These are phyloP conservation scores for Erpornis zantholeuca DNA, from an alignment of 2,113 vertebrate genomes.

Conservation along the genomic window DNA sequence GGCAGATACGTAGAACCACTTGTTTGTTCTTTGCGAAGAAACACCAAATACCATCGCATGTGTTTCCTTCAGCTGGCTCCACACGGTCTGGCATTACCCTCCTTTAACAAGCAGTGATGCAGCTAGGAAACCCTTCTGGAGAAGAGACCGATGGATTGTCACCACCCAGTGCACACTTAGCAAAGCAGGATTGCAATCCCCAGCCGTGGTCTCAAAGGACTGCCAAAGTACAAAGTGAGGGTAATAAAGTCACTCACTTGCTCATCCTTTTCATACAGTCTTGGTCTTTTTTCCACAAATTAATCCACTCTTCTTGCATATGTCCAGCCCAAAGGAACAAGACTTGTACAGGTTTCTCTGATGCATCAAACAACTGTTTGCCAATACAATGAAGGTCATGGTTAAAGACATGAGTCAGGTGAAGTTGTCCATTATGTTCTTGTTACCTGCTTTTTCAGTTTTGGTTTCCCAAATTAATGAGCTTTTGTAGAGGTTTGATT, in stretches of 20 bases:
- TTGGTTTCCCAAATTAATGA: neutral
- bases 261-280: neutral
- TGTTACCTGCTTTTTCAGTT: neutral
- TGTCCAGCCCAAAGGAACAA: neutral
- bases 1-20: neutral
- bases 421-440: neutral
- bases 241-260: neutral
- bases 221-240: neutral
- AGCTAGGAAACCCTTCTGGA: neutral
- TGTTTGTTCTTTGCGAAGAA: constrained; percentile 8
- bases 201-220: neutral
- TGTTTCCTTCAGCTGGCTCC: constrained; percentile 7
- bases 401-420: neutral
- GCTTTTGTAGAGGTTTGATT: neutral
- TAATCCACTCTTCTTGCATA: neutral
- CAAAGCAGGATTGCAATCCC: neutral
- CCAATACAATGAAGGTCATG: neutral
- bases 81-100: neutral
- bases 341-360: neutral
- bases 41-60: neutral
- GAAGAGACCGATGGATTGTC: neutral
- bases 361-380: neutral
- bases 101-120: neutral
- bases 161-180: neutral
- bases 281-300: neutral